Percentiles rank a stretch among this genome's conserved stretches.
phyloP scores from a whole-genome alignment of 1,140 invertebrate species.

The Alviniconcha marisindica region DNA sequence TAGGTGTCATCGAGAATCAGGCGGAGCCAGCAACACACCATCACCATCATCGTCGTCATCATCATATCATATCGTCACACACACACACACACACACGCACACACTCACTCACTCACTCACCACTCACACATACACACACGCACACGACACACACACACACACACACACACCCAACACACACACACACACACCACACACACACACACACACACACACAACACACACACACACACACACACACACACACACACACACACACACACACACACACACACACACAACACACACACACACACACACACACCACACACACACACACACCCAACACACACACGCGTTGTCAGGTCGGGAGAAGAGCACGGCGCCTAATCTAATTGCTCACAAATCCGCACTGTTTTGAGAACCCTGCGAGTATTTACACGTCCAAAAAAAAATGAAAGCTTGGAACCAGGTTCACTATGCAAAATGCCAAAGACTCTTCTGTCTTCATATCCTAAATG shows the following conservation, averaged over 20 bases:
- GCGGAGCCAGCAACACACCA: not conserved
- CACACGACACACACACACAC: slow-evolving; percentile 16
- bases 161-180: slow-evolving; percentile 12
- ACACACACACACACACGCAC: slow-evolving; percentile 25
- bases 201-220: slow-evolving; percentile 14
- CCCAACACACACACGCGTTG: not conserved
- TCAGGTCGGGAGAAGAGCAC: not conserved
- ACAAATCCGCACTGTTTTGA: no score
- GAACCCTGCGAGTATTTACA: not conserved
- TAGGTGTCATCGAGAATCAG: not conserved
- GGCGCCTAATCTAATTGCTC: no score
- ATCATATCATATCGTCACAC: not conserved
- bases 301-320: not conserved
- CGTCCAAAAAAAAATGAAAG: not conserved
- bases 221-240: slow-evolving; percentile 1
- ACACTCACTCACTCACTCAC: slow-evolving; percentile 25
- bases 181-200: slow-evolving; percentile 16
- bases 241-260: slow-evolving; percentile 3
- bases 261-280: slow-evolving; percentile 7
- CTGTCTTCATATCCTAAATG: not conserved
- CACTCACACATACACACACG: not conserved
- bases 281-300: slow-evolving; percentile 3
- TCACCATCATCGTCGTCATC: not conserved
- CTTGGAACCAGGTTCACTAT: no score
- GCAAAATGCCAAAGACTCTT: not conserved